phyloP scores from a whole-genome alignment of 2,888 invertebrate genomes.

The Hydraecia micacea region DNA sequence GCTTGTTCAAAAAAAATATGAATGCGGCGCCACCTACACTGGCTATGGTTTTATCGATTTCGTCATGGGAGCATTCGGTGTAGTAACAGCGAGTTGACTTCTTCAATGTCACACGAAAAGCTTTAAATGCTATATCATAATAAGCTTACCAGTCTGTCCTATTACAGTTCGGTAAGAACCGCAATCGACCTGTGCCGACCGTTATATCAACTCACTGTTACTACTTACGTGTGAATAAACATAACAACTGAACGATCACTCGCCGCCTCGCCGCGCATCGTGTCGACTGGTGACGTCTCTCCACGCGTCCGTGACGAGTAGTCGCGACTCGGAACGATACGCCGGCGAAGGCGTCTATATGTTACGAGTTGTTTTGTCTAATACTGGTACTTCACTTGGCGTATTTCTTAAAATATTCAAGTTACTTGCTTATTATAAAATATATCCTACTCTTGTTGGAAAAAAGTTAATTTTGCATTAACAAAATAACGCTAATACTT shows the following conservation, averaged over 20 bases:
- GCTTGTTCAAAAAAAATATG: neutral
- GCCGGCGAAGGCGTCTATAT: neutral
- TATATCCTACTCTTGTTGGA: neutral
- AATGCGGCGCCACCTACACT: slow-evolving; percentile 4
- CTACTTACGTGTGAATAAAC: neutral
- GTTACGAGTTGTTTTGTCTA: neutral
- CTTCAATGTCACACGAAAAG: neutral
- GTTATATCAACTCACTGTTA: slow-evolving; percentile 1
- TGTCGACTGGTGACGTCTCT: neutral
- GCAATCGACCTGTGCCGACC: neutral
- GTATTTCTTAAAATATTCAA: neutral
- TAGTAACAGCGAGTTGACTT: slow-evolving; percentile 14
- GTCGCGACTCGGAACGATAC: neutral
- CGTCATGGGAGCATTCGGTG: neutral
- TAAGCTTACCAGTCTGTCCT: neutral
- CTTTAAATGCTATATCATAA: neutral
- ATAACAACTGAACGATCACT: neutral
- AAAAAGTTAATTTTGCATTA: neutral
- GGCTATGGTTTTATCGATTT: neutral
- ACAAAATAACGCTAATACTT: neutral
- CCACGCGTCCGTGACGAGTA: neutral
- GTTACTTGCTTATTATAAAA: neutral
- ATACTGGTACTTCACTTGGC: neutral
- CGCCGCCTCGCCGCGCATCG: neutral
- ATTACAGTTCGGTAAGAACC: neutral